phyloP scores from a whole-genome alignment of 2,797 vertebrate genomes.

The Epinephelus malabaricus region DNA sequence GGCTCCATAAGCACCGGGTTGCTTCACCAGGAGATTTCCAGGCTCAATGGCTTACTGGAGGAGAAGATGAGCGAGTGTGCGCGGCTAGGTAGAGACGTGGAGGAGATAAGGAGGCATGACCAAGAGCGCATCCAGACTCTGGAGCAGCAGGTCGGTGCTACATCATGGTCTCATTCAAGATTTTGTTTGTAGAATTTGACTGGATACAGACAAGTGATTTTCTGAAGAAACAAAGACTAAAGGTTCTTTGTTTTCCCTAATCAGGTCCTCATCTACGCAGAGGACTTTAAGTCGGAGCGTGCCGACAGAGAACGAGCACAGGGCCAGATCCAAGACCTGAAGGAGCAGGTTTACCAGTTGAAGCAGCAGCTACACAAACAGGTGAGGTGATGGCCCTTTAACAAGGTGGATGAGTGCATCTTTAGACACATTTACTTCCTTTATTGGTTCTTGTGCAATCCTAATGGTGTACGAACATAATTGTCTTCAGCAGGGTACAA shows the following conservation, averaged over 20 bases:
- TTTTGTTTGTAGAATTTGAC: too few species aligned
- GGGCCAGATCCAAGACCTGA: slow-evolving; percentile 89
- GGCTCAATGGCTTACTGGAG: slow-evolving; percentile 91
- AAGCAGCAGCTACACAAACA: slow-evolving; percentile 87
- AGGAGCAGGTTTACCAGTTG: slow-evolving; percentile 86
- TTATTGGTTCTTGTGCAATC: not conserved
- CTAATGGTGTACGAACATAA: slow-evolving; percentile 7
- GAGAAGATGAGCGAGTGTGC: slow-evolving; percentile 87
- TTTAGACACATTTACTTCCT: not conserved
- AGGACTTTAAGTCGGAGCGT: slow-evolving; percentile 94
- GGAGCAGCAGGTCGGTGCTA: slow-evolving; percentile 92
- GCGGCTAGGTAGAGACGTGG: slow-evolving; percentile 79
- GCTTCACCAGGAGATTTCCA: slow-evolving; percentile 90
- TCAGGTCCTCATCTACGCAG: slow-evolving; percentile 92
- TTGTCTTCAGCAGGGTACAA: slow-evolving; percentile 58
- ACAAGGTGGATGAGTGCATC: not conserved
- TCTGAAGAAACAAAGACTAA: not conserved
- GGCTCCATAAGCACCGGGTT: slow-evolving; percentile 69
- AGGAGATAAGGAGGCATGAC: slow-evolving; percentile 74
- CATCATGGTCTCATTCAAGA: not conserved
- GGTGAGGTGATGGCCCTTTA: slow-evolving; percentile 77
- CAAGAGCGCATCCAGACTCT: slow-evolving; percentile 90
- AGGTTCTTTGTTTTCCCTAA: not conserved
- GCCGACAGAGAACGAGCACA: slow-evolving; percentile 94
- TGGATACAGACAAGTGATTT: too few species aligned